phyloP scores from a whole-genome alignment of 2,888 invertebrate species.

The Phoronis australis region DNA sequence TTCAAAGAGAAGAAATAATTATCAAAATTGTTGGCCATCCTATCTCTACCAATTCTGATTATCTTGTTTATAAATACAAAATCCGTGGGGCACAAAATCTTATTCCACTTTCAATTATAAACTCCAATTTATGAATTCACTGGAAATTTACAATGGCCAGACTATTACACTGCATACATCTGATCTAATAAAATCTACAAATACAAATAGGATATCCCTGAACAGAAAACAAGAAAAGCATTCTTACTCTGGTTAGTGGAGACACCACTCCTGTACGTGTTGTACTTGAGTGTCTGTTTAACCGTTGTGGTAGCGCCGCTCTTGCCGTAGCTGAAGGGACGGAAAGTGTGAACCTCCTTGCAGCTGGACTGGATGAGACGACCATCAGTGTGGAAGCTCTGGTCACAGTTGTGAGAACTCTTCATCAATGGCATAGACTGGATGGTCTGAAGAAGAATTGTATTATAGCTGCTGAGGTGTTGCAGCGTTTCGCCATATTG shows the following conservation, averaged over 20 bases:
- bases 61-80: no score
- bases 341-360: constrained; percentile 67
- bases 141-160: no score
- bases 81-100: no score
- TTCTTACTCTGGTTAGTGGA: not conserved
- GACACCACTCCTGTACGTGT: constrained; percentile 1
- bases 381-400: constrained; percentile 63
- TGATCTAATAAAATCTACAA: not conserved
- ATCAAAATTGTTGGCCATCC: no score
- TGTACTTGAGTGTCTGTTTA: constrained; percentile 28
- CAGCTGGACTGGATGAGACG: constrained; percentile 64
- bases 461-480: constrained; percentile 63
- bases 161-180: not conserved
- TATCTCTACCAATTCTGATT: no score
- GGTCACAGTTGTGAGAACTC: constrained; percentile 62
- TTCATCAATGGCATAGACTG: constrained; percentile 49
- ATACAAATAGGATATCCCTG: not conserved
- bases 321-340: constrained; percentile 61
- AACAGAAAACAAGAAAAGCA: no score
- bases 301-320: constrained; percentile 57
- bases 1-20: no score
- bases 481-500: constrained; percentile 64
- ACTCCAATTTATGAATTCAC: no score
- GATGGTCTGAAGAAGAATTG: constrained; percentile 54
- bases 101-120: no score